phyloP scores from a whole-genome alignment of 2,888 invertebrate species.

The Diaphora mendica region DNA sequence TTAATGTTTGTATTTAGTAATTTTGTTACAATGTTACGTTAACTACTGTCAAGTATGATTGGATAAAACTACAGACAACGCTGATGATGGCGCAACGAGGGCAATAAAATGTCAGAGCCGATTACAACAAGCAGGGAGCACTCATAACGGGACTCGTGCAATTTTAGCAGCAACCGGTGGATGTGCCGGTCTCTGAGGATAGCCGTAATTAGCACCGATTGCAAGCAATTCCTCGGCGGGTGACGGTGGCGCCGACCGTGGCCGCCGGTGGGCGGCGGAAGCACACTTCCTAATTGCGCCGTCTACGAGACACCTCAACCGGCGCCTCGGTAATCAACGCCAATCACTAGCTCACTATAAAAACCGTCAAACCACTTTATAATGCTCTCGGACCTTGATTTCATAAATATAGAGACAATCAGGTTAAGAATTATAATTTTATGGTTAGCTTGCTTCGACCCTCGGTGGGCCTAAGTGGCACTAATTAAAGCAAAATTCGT shows the following conservation, averaged over 20 bases:
- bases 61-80: constrained; percentile 12
- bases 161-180: constrained; percentile 58
- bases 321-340: constrained; percentile 84
- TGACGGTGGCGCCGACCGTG: constrained; percentile 76
- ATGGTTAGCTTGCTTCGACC: constrained; percentile 11
- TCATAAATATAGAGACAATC: constrained; percentile 42
- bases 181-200: constrained; percentile 61
- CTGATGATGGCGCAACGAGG: constrained; percentile 28
- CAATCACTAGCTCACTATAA: constrained; percentile 69
- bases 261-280: constrained; percentile 83
- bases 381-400: constrained; percentile 51
- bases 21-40: neutral
- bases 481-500: neutral
- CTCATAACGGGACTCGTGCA: constrained; percentile 51
- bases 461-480: neutral
- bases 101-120: constrained; percentile 33
- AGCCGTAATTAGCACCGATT: constrained; percentile 80
- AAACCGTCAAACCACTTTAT: constrained; percentile 60
- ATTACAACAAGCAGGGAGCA: constrained; percentile 32
- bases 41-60: constrained; percentile 1
- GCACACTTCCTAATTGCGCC: constrained; percentile 84
- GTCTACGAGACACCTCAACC: constrained; percentile 82
- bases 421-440: constrained; percentile 21
- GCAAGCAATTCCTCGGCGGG: constrained; percentile 79
- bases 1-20: neutral